Conservation (phyloP, 1,140 invertebrate species). For the Trichogramma pretiosum region DNA sequence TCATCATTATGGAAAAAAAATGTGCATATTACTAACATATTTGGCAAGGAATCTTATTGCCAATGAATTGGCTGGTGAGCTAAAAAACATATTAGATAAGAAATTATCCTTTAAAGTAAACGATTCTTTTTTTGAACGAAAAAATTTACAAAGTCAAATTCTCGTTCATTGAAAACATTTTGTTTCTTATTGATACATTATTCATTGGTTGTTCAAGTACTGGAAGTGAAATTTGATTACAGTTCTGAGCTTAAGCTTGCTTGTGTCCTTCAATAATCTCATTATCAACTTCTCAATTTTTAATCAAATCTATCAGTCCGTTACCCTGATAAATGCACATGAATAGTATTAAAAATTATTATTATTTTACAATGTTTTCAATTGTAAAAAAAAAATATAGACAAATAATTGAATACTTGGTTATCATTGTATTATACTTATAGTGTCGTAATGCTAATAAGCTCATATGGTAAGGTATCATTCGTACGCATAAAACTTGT, state of each 20-base stretch:
- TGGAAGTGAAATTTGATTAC: constrained; percentile 43
- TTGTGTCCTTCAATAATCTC: constrained; percentile 47
- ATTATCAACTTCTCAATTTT: constrained; percentile 33
- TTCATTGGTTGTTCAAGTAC: constrained; percentile 44
- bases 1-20: too few relatives aligned
- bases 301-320: constrained; percentile 35
- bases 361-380: too few relatives aligned
- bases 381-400: too few relatives aligned
- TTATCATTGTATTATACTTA: too few relatives aligned
- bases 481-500: too few relatives aligned
- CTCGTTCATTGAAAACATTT: constrained; percentile 65
- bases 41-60: too few relatives aligned
- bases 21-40: too few relatives aligned
- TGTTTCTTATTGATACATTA: constrained; percentile 48
- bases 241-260: constrained; percentile 38
- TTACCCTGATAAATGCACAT: constrained; percentile 32
- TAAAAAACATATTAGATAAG: too few relatives aligned
- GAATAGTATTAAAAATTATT: constrained; percentile 5
- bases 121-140: constrained; percentile 3
- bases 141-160: constrained; percentile 82
- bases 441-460: too few relatives aligned
- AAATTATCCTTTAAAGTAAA: constrained; percentile 31
- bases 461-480: too few relatives aligned
- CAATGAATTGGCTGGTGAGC: too few relatives aligned
- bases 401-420: too few relatives aligned